phyloP scores from a whole-genome alignment of 1,140 invertebrate species.

The Leptinotarsa defecta region DNA sequence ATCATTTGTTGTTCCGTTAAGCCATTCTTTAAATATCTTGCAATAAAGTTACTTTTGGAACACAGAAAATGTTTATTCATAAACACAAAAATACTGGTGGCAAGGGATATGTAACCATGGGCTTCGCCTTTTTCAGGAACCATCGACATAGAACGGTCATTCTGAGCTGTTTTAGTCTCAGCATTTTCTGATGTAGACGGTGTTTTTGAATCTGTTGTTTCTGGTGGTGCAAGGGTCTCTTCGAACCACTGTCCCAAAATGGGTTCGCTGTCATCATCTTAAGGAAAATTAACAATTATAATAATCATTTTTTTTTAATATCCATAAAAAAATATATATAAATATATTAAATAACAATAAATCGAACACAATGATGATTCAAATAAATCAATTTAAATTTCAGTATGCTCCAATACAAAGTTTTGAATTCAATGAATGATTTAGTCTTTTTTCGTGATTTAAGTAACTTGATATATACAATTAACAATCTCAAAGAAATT shows the following conservation, averaged over 20 bases:
- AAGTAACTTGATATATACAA: too few relatives aligned
- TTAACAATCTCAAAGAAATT: too few relatives aligned
- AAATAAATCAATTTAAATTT: too few relatives aligned
- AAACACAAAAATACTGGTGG: slow-evolving; percentile 74
- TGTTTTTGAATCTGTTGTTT: slow-evolving; percentile 65
- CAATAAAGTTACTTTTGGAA: slow-evolving; percentile 63
- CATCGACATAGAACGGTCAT: slow-evolving; percentile 57
- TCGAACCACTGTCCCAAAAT: slow-evolving; percentile 92
- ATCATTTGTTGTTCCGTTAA: slow-evolving; percentile 78
- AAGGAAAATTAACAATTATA: slow-evolving; percentile 13
- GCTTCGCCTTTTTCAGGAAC: slow-evolving; percentile 86
- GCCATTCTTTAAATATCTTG: slow-evolving; percentile 64
- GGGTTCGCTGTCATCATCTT: slow-evolving; percentile 83
- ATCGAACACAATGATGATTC: too few relatives aligned
- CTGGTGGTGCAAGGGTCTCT: slow-evolving; percentile 82
- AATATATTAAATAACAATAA: too few relatives aligned
- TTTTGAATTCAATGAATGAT: too few relatives aligned
- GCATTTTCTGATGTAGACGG: slow-evolving; percentile 59
- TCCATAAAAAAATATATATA: too few relatives aligned
- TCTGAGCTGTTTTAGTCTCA: slow-evolving; percentile 50
- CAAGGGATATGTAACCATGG: slow-evolving; percentile 81
- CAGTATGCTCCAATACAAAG: too few relatives aligned
- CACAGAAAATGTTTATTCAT: slow-evolving; percentile 69
- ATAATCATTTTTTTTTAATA: not conserved
- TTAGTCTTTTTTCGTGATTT: not conserved